Evolutionary conservation across 2,888 invertebrate species (phyloP).

Genomic region (Eumacrocentrus americanus): DNA sequence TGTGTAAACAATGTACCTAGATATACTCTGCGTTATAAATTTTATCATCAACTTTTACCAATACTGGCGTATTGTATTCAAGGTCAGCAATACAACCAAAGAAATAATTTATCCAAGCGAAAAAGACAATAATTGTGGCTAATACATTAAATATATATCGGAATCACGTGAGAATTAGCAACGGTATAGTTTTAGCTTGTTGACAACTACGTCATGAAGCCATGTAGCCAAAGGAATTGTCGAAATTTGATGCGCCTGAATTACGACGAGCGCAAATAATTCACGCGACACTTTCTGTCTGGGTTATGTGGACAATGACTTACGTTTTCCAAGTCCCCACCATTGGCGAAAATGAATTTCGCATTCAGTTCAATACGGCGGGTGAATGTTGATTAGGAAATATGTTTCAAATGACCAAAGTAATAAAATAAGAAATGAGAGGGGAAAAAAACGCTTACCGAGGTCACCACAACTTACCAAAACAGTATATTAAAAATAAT

Average conservation of each 20-base stretch:
- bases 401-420: not conserved
- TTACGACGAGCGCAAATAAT: not conserved
- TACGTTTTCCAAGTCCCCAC: constrained; percentile 27
- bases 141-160: not conserved
- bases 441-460: constrained; percentile 9
- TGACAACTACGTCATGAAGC: constrained; percentile 11
- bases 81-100: not conserved
- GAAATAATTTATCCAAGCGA: not conserved
- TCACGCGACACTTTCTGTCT: not conserved
- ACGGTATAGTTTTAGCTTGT: not conserved
- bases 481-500: constrained; percentile 53
- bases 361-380: not conserved
- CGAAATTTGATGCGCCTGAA: constrained; percentile 2
- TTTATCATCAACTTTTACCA: too few species aligned
- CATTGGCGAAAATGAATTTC: not conserved
- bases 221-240: not conserved
- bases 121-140: not conserved
- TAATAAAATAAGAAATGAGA: constrained; percentile 18
- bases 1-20: constrained; percentile 4
- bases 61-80: too few species aligned
- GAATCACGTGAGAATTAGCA: not conserved
- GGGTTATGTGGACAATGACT: constrained; percentile 33
- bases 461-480: constrained; percentile 48
- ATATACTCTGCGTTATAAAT: too few species aligned
- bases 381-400: not conserved